Evolutionary conservation across 1,140 invertebrate genomes (phyloP), one percentile per base, ranked within the genome.

Genomic region (Solenopsis invicta): DNA sequence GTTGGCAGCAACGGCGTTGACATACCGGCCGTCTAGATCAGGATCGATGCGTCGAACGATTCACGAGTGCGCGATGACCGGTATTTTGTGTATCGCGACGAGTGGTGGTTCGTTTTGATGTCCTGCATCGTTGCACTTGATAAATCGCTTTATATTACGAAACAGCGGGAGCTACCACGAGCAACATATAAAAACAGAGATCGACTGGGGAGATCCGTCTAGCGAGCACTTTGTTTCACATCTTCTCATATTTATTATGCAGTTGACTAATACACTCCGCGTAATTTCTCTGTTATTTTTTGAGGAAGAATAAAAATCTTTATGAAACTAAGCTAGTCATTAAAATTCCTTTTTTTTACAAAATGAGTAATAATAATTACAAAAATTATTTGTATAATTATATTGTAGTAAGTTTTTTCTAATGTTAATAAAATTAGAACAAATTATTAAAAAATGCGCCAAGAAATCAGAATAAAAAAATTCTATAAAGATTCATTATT

Each of bases 41-140:
- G 74, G 37, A 89, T 89, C 87, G 67, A 88, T 89, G 59, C n/a
- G 45, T 67, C 61, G 67, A 48, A 45, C 24, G 62, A 41, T 69
- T 56, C 56, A 12, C 76, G 56, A 56, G 24, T 71, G 50, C 41
- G 29, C 50, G 34, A 24, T 52, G n/a, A 62, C 48, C 52, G 52
- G 74, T 54, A 87, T 87, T 85, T 74, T 74, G 62, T 37, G 24
- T 52, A 48, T 88, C 76, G 48, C 75, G 24, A 86, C 54, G 84
- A 75, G 29, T 62, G 45, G 34, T 74, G 54, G 85, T 76, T 81
- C 81, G 75, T 88, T 86, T 86, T 72, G 84, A 76, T 88, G 50
- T 64, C 48, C 72, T 29, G 80, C 64, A 75, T 89, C 67, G 74
- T 89, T 87, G 66, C 48, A 87, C 74, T 85, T 87, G 89, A 90